These are phyloP conservation scores for Pilophorus perplexus DNA, from an alignment of 2,888 invertebrate genomes.

Conservation along the genomic window DNA sequence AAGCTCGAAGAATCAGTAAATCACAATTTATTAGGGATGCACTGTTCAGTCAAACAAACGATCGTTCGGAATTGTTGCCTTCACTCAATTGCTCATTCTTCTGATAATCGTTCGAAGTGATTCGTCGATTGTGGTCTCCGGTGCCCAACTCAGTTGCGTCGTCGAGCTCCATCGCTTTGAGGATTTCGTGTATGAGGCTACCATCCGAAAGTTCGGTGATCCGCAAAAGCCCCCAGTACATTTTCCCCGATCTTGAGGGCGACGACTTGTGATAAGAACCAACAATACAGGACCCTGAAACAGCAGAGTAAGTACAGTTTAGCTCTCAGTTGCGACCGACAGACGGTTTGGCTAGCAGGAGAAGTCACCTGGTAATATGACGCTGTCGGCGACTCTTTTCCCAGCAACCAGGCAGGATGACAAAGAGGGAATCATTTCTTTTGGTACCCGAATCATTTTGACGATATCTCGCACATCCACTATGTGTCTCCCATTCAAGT, in stretches of 20 bases:
- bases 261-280: no score
- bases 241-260: no score
- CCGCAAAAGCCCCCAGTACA: constrained; percentile 25
- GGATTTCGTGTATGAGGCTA: constrained; percentile 11
- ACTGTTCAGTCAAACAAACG: no score
- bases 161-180: constrained; percentile 51
- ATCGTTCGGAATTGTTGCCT: no score
- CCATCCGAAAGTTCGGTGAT: constrained; percentile 32
- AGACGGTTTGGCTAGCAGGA: background rate
- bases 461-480: constrained; percentile 30
- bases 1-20: no score
- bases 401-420: constrained; percentile 1
- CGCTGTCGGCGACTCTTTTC: background rate
- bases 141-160: no score
- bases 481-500: constrained; percentile 19
- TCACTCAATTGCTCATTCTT: no score
- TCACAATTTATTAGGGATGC: no score
- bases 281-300: constrained; percentile 1
- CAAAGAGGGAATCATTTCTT: constrained; percentile 8
- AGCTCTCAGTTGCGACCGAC: background rate
- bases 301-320: background rate
- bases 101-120: no score
- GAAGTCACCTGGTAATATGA: background rate
- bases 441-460: constrained; percentile 29
- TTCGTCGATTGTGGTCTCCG: no score